These are phyloP conservation scores for Drosophila pectinifera DNA, from an alignment of 1,140 invertebrate genomes.

Conservation along the genomic window DNA sequence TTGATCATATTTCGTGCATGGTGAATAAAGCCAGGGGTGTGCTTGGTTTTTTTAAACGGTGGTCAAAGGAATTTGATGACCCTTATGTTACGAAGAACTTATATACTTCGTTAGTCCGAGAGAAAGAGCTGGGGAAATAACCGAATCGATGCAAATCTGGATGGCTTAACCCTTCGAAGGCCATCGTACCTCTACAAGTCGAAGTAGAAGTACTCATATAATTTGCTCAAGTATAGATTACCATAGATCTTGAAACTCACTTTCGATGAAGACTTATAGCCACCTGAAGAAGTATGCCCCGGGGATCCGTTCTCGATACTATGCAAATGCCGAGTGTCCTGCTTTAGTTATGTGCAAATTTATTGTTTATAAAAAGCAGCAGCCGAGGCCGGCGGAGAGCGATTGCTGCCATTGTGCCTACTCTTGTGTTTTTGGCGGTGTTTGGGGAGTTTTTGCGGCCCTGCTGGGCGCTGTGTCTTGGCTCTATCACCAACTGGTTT, in stretches of 20 bases:
- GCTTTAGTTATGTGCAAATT: constrained; percentile 75
- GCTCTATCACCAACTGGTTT: constrained; percentile 79
- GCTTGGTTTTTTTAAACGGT: too few species aligned
- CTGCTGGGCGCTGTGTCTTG: constrained; percentile 36
- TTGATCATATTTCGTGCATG: too few species aligned
- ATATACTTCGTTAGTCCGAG: too few species aligned
- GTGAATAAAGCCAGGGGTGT: too few species aligned
- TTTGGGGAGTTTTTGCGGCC: constrained; percentile 54
- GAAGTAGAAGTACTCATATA: too few species aligned
- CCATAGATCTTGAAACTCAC: too few species aligned
- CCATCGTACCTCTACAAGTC: too few species aligned
- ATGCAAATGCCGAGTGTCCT: constrained; percentile 69
- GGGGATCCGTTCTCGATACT: constrained; percentile 32
- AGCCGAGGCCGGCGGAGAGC: constrained; percentile 11
- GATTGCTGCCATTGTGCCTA: constrained; percentile 68
- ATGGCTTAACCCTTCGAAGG: not conserved
- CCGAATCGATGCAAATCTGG: constrained; percentile 1
- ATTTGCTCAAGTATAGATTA: too few species aligned
- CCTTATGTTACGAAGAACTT: too few species aligned
- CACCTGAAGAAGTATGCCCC: constrained; percentile 12
- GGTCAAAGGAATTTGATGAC: too few species aligned
- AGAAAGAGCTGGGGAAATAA: constrained; percentile 10
- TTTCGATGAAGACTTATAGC: not conserved
- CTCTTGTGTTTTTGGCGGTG: constrained; percentile 48
- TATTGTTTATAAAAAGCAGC: constrained; percentile 62